Evolutionary conservation across 2,888 invertebrate genomes (phyloP), one percentile per base, ranked within the genome.

Genomic region (Polydrusus tereticollis): DNA sequence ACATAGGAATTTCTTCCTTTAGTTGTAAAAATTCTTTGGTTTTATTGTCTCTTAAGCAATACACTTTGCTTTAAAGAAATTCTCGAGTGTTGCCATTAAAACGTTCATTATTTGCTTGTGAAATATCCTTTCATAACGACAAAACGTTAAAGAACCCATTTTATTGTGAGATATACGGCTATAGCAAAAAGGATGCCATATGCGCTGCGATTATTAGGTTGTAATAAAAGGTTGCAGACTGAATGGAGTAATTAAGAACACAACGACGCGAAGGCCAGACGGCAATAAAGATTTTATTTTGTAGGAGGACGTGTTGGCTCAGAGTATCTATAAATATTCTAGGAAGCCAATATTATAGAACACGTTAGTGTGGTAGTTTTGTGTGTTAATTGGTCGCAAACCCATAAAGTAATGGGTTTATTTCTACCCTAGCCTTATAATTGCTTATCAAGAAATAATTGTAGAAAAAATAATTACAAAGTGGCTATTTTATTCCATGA

Each of bases 241-340:
- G 58, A 62, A 69, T 69, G 21, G 60, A 43, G 50, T 62, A 52
- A 69, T 69, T 69, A 69, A 69, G 62, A 41, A 43, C 62, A 14
- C 38, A 23, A 62, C 52, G 52, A 55, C 52, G 55, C 52, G 52
- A 55, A 52, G 59, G 59, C 52, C 50, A 50, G 50, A 50, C 50
- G n/a, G 26, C 14, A 50, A 50, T 50, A 50, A 50, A 50, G 26
- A 26, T 50, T 50, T 47, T 50, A 26, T 50, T n/a, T 50, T 26
- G 26, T 26, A 14, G 26, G 14, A 26, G 50, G 12, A 26, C 23
- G 45, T 45, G 45, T 2, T 36, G 18, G 18, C 7, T 10, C n/a
- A n/a, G n/a, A n/a, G n/a, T n/a, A n/a, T n/a, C n/a, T n/a, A n/a
- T n/a, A n/a, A n/a, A n/a, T n/a, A n/a, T n/a, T n/a, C n/a, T n/a